Evolutionary conservation across 2,888 invertebrate species (phyloP), one percentile per base, ranked within the genome.

Genomic region (Anoplius nigerrimus): DNA sequence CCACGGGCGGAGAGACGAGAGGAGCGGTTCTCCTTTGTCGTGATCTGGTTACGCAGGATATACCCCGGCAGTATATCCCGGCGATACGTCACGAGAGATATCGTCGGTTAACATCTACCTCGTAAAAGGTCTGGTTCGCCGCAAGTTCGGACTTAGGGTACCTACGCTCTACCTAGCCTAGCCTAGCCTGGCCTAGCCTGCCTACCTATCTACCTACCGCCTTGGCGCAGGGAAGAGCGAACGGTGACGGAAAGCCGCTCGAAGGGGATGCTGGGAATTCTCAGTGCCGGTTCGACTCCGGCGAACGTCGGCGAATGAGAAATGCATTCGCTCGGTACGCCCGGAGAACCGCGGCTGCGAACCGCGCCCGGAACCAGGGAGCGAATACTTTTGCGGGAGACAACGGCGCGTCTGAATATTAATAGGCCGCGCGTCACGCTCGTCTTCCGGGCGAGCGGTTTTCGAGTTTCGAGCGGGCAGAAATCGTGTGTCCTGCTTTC

Each of bases 1-100:
- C 18, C n/a, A 18, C 16, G 48, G 18, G 48, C 48, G n/a, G n/a
- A n/a, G n/a, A 20, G 5, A 20, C 20, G 52, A 52, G 22, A 18
- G 13, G 34, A 42, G 43, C 56, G n/a, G 56, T 20, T 71, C 58
- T 61, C 73, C 82, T 81, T 80, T 80, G 76, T 77, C 80, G 79
- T 74, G 75, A 81, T 83, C 81, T 78, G 80, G 79, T 84, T 84
- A 82, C 73, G 72, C 72, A 58, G 77, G 69, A 69, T 74, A 74
- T 61, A 68, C 51, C 24, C 56, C 18, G 27, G 60, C 61, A 53
- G 56, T 52, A 57, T 61, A 66, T 61, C 51, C 46, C 65, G 56
- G 48, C 62, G 62, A 71, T 64, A 63, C 69, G 65, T 67, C 67
- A 64, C 58, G 66, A 5, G 56, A 55, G 52, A 61, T 53, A 61